phyloP scores from a whole-genome alignment of 2,888 invertebrate species.

The Drosophila atripex region DNA sequence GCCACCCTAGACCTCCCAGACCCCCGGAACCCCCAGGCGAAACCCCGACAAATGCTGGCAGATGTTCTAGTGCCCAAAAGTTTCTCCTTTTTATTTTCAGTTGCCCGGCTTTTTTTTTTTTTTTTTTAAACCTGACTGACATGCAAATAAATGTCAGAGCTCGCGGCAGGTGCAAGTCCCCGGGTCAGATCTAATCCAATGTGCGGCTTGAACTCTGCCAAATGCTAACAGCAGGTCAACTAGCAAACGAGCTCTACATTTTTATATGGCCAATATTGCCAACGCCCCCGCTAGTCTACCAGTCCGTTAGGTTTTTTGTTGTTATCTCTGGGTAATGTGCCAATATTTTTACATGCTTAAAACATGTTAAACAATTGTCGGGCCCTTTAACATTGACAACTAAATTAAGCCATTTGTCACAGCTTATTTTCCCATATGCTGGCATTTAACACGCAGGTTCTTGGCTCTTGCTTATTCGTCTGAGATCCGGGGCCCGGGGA shows the following conservation, averaged over 20 bases:
- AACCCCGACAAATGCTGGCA: slow-evolving; percentile 67
- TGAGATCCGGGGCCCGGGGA: background rate
- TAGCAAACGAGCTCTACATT: slow-evolving; percentile 34
- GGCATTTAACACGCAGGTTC: slow-evolving; percentile 81
- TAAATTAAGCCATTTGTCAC: slow-evolving; percentile 84
- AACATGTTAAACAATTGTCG: slow-evolving; percentile 66
- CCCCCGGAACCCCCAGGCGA: slow-evolving; percentile 12
- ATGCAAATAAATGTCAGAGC: slow-evolving; percentile 74
- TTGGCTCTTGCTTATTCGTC: slow-evolving; percentile 3
- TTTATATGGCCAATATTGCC: slow-evolving; percentile 8
- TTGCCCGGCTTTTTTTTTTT: slow-evolving; percentile 4
- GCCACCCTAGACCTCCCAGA: slow-evolving; percentile 39
- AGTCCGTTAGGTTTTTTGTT: slow-evolving; percentile 47
- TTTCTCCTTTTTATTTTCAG: slow-evolving; percentile 35
- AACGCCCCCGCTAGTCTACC: background rate
- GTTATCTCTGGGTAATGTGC: slow-evolving; percentile 71
- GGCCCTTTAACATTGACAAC: slow-evolving; percentile 64
- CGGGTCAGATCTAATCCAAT: slow-evolving; percentile 47
- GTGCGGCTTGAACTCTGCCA: slow-evolving; percentile 39
- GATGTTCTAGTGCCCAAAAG: slow-evolving; percentile 74
- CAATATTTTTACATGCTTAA: slow-evolving; percentile 72
- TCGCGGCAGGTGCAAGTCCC: slow-evolving; percentile 67
- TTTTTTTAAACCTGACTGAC: slow-evolving; percentile 52
- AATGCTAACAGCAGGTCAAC: slow-evolving; percentile 79
- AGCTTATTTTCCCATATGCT: slow-evolving; percentile 84